These are phyloP conservation scores for Myzus persicae DNA, from an alignment of 1,140 invertebrate genomes.

Conservation along the genomic window DNA sequence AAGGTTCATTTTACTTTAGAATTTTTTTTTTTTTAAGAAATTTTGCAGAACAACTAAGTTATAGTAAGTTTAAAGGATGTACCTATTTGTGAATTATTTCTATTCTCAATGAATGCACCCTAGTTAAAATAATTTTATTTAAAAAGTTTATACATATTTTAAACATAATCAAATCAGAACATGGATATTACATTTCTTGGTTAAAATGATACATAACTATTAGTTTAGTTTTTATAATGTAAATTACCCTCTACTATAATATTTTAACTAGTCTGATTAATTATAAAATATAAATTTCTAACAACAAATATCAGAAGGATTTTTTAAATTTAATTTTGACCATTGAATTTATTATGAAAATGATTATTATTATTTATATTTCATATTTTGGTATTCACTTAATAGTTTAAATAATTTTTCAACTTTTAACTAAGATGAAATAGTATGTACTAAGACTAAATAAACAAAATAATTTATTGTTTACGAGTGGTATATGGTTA, in stretches of 20 bases:
- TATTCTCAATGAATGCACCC: background rate
- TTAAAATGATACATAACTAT: background rate
- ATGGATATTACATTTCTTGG: background rate
- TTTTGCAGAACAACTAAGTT: background rate
- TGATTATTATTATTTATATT: background rate
- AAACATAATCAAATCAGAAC: background rate
- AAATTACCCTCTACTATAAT: background rate
- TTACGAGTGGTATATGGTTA: background rate
- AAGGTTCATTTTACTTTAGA: background rate
- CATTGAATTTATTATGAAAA: slow-evolving; percentile 2
- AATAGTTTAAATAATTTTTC: background rate
- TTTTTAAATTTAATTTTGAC: background rate
- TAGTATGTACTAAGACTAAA: background rate
- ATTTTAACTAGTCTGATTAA: background rate
- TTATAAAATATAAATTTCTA: slow-evolving; percentile 7
- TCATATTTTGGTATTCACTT: background rate
- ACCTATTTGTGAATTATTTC: background rate
- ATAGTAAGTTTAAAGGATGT: background rate
- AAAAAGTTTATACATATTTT: background rate
- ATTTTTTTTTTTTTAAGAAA: too few species aligned
- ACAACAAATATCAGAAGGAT: background rate
- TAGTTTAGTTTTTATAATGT: background rate
- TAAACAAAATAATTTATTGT: background rate
- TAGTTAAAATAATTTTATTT: background rate
- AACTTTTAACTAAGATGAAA: background rate